Evolutionary conservation across 2,888 invertebrate species (phyloP), one percentile per base, ranked within the genome.

Genomic region (Aromia moschata): DNA sequence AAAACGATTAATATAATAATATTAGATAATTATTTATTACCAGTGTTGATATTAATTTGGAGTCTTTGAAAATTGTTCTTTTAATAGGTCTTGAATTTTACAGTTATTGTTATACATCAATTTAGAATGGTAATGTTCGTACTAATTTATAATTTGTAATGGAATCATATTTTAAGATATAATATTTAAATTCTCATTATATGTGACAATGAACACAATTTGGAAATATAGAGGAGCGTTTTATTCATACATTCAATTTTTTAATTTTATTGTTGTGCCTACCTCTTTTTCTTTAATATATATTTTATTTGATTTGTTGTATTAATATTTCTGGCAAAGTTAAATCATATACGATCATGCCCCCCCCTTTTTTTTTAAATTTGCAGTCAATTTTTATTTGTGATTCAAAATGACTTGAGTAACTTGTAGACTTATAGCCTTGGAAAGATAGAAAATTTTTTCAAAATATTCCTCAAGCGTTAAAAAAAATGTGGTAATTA

Each of bases 161-260:
- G n/a, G n/a, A n/a, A n/a, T n/a, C n/a, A n/a, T n/a, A n/a, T n/a
- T n/a, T n/a, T n/a, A n/a, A n/a, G n/a, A n/a, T 41, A 41, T 38
- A 31, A 49, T 52, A 52, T 41, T 41, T 60, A 25, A 53, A 55
- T 55, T 58, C 49, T 51, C 52, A 45, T 58, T 47, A 33, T 40
- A 56, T 55, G 58, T 40, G 46, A 1, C 46, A 61, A 60, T 59
- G 57, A 58, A 49, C 51, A 60, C 59, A 62, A 66, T 66, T 66
- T 52, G 54, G 64, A 62, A 68, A 66, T 66, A 67, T 69, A 69
- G 58, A 62, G 63, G 66, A 68, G 60, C 56, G 56, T 64, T 60
- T 65, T 65, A 31, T 69, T 71, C 67, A 60, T 67, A 68, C 58
- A 58, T 67, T 65, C 56, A 58, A 56, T 30, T 59, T 52, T 60